Conservation (phyloP, 2,113 vertebrate genomes). For the Peromyscus leucopus region DNA sequence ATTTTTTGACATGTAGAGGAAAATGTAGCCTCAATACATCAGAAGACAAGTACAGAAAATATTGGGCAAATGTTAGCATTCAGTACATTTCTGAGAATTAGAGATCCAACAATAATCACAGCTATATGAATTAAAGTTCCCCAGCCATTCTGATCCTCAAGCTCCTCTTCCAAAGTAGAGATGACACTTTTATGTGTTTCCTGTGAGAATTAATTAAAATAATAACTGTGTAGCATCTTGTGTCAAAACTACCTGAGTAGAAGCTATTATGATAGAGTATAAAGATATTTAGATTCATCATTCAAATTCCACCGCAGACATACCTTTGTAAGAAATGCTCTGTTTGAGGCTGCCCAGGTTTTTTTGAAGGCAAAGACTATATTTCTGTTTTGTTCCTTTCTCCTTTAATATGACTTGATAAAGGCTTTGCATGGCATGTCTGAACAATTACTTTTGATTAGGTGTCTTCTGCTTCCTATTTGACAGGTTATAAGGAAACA, state of each 20-base stretch:
- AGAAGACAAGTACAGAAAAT: conserved; percentile 5
- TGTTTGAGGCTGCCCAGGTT: not conserved
- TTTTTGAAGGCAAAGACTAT: not conserved
- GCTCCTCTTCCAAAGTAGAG: not conserved
- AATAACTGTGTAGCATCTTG: not conserved
- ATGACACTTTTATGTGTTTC: not conserved
- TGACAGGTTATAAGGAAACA: conserved; percentile 28
- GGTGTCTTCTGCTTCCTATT: not conserved
- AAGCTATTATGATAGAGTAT: not conserved
- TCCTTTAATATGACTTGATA: not conserved
- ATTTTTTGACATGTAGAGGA: conserved; percentile 5
- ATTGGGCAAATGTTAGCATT: conserved; percentile 26
- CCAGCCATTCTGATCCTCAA: not conserved
- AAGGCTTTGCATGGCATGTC: not conserved
- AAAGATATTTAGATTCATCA: not conserved
- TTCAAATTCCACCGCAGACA: not conserved
- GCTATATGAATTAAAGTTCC: not conserved
- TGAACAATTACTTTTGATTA: conserved; percentile 21
- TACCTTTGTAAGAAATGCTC: not conserved
- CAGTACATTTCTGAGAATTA: not conserved
- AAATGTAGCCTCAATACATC: conserved; percentile 35
- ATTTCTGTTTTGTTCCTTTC: not conserved
- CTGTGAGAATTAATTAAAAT: not conserved
- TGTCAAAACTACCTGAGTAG: not conserved
- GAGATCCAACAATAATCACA: conserved; percentile 14